Evolutionary conservation across 2,888 invertebrate genomes (phyloP).

Genomic region (Disparrhopalites patrizii): DNA sequence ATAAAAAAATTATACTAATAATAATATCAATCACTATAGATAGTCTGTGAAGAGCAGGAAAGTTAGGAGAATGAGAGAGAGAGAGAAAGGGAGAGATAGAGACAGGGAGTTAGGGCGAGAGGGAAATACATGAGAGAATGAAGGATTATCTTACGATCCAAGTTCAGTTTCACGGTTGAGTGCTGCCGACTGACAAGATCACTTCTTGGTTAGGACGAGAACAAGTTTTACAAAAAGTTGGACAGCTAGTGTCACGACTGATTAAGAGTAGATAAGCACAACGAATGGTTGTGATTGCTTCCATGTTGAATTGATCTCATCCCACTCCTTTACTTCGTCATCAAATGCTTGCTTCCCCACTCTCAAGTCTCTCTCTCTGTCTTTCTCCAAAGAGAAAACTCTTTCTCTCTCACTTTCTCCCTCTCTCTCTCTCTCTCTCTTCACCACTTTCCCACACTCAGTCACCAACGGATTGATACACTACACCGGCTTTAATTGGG

Average conservation of each 20-base stretch:
- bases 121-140: not conserved
- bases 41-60: no score
- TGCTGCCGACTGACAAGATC: conserved; percentile 24
- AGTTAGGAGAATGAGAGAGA: not conserved
- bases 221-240: conserved; percentile 29
- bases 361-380: not conserved
- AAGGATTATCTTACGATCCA: conserved; percentile 13
- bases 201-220: conserved; percentile 23
- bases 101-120: not conserved
- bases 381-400: not conserved
- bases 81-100: not conserved
- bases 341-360: not conserved
- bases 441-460: not conserved
- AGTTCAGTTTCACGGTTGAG: conserved; percentile 22
- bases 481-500: no score
- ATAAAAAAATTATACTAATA: no score
- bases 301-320: conserved; percentile 22
- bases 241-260: conserved; percentile 31
- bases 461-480: no score
- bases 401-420: not conserved
- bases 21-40: not conserved
- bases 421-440: not conserved
- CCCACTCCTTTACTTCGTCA: conserved; percentile 20
- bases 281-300: conserved; percentile 15
- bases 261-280: conserved; percentile 33